These are phyloP conservation scores for Ophiothrix spiculata DNA, from an alignment of 35 echinoderm and acorn worm genomes.

Conservation along the genomic window DNA sequence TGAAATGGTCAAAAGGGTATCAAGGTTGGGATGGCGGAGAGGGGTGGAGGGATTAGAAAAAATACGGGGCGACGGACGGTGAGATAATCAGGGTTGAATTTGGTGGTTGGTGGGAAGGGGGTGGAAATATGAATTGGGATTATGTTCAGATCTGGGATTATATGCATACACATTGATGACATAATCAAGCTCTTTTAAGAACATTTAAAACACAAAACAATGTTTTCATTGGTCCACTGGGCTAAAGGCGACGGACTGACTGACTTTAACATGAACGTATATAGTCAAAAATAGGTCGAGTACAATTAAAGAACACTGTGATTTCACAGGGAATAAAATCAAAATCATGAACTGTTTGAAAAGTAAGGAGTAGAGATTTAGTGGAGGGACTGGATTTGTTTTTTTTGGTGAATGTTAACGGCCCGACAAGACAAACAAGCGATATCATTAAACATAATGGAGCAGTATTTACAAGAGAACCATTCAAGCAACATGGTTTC, in stretches of 20 bases:
- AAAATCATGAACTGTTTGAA: slow-evolving; percentile 2
- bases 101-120: not conserved
- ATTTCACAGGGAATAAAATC: not conserved
- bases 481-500: slow-evolving; percentile 10
- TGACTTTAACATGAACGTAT: not conserved
- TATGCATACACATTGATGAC: slow-evolving; percentile 19
- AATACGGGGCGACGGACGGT: slow-evolving; percentile 19
- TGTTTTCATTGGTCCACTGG: slow-evolving; percentile 1
- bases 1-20: slow-evolving; percentile 21
- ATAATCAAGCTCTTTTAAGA: slow-evolving; percentile 13
- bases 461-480: slow-evolving; percentile 12
- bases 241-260: not conserved
- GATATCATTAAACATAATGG: not conserved
- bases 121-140: slow-evolving; percentile 19
- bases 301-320: not conserved
- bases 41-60: slow-evolving; percentile 6
- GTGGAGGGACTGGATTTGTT: not conserved
- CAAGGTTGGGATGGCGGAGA: slow-evolving; percentile 9
- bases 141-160: slow-evolving; percentile 17
- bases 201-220: not conserved
- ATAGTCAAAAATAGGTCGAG: not conserved
- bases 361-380: not conserved
- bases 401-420: not conserved
- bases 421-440: slow-evolving; percentile 4
- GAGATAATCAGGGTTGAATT: slow-evolving; percentile 20